Evolutionary conservation across 2,797 vertebrate species (phyloP), one percentile per base, ranked within the genome.

Genomic region (Takifugu rubripes): DNA sequence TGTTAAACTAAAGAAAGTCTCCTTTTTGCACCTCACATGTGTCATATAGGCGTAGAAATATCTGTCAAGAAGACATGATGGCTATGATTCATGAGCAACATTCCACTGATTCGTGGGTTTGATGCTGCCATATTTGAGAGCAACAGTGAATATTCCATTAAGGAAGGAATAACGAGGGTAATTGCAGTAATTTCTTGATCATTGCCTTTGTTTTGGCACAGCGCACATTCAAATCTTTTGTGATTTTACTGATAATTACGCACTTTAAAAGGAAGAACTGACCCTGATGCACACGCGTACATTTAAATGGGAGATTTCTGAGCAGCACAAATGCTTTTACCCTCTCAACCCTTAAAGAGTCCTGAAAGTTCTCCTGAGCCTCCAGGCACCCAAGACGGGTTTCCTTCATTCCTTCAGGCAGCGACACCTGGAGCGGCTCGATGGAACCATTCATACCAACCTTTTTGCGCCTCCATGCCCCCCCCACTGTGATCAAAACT

Each of bases 401-500:
- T 21, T 21, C 21, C 21, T 21, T 12, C 33, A 40, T 43, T 9
- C 42, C 16, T 77, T 64, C 49, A 53, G 61, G 67, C 62, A 52
- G 25, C 52, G 48, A 64, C 82, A 77, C 64, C 68, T 75, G 72
- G 72, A 77, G 61, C 43, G 33, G 36, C 74, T 76, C 66, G 26
- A 52, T 58, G 61, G 31, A 55, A 45, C 70, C 81, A 80, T 84
- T 84, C 61, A 47, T 65, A 61, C 74, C 54, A 72, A 72, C 66
- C 75, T 66, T 33, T 60, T 64, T 72, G 33, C 46, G 36, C 53
- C 70, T 66, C 59, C 29, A 62, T 65, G 59, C n/a, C 6, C 57
- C 73, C 71, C 71, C 67, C 7, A 14, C 74, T 33, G 69, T 46
- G 53, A 68, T 75, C 64, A 66, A 81, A 71, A 63, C 61, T 64